Conservation (phyloP, 2,113 vertebrate genomes). For the Paramormyrops kingsleyae region DNA sequence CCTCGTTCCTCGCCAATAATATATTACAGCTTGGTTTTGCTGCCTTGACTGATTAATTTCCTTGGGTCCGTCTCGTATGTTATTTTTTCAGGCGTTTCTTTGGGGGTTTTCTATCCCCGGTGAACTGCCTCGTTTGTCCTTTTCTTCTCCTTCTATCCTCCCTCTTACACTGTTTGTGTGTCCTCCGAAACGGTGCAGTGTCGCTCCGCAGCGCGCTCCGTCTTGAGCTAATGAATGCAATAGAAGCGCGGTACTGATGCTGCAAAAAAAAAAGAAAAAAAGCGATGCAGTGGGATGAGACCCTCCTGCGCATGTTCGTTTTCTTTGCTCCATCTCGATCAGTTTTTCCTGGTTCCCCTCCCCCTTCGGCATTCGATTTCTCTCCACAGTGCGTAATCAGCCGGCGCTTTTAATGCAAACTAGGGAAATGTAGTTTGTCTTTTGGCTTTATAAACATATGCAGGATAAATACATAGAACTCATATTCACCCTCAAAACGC, state of each 20-base stretch:
- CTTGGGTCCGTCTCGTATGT: conserved; percentile 22
- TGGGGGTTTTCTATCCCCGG: conserved; percentile 19
- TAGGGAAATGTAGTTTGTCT: conserved; percentile 31
- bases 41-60: conserved; percentile 33
- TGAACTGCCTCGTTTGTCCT: conserved; percentile 19
- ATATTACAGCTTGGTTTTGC: conserved; percentile 33
- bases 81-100: conserved; percentile 20
- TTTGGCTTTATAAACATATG: background rate
- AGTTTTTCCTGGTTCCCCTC: conserved; percentile 30
- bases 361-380: conserved; percentile 22
- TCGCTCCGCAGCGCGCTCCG: conserved; percentile 45
- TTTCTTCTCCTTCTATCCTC: conserved; percentile 4
- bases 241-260: conserved; percentile 50
- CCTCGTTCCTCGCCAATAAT: conserved; percentile 39
- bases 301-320: conserved; percentile 39
- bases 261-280: conserved; percentile 46
- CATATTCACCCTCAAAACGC: background rate
- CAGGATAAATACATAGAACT: background rate
- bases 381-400: conserved; percentile 29
- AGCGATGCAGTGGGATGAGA: conserved; percentile 50
- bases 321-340: conserved; percentile 29
- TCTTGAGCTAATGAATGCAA: conserved; percentile 43
- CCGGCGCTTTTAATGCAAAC: conserved; percentile 11
- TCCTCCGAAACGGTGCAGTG: conserved; percentile 43
- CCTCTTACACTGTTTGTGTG: conserved; percentile 34